These are phyloP conservation scores for Sebastes goodei DNA, from an alignment of 2,797 vertebrate species.

Conservation along the genomic window DNA sequence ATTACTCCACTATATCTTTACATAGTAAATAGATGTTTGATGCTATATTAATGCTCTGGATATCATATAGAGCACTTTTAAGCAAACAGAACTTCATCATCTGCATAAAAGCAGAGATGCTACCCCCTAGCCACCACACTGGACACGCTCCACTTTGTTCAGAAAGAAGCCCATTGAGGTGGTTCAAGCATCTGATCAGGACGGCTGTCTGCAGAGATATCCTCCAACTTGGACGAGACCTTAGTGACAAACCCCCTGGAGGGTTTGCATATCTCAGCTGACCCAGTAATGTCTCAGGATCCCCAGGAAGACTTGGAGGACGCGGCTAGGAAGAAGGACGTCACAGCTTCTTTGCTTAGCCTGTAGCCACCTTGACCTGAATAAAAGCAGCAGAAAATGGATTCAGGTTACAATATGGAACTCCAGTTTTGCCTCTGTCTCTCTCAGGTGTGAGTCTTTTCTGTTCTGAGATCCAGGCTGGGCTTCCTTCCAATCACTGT, in stretches of 20 bases:
- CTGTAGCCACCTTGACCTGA: background rate
- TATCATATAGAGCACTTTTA: accelerated
- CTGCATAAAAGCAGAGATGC: background rate
- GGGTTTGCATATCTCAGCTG: background rate
- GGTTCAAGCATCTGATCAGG: background rate
- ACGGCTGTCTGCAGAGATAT: background rate
- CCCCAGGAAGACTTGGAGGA: background rate
- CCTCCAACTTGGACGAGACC: background rate
- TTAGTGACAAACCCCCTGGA: background rate
- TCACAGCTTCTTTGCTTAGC: background rate
- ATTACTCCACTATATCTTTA: too few species aligned
- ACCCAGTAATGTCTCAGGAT: background rate
- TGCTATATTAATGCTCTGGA: background rate
- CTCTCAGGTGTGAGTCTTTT: constrained; percentile 66
- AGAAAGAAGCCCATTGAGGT: background rate
- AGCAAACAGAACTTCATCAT: background rate
- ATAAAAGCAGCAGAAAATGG: constrained; percentile 6
- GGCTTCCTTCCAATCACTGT: constrained; percentile 51
- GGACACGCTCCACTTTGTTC: background rate
- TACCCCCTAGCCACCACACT: background rate
- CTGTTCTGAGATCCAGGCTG: constrained; percentile 48
- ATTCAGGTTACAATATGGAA: constrained; percentile 19
- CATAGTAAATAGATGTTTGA: background rate
- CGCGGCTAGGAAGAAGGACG: background rate
- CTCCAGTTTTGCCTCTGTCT: constrained; percentile 39